phyloP scores from a whole-genome alignment of 2,113 vertebrate genomes.

The Rhinopomastus cyanomelas region DNA sequence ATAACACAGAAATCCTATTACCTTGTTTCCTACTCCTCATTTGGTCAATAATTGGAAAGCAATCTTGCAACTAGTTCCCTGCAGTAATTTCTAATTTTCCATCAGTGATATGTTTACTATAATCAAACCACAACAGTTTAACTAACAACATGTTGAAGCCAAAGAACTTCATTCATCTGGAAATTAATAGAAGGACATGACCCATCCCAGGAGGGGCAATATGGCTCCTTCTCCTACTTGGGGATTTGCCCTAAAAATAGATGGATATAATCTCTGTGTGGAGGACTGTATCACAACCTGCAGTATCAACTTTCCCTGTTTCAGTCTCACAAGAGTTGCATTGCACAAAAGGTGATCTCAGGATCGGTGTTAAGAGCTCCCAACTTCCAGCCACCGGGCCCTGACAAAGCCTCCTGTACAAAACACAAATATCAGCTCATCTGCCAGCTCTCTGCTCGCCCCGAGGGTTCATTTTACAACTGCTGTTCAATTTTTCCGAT shows the following conservation, averaged over 20 bases:
- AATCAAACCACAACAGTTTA: background rate
- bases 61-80: background rate
- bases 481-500: background rate
- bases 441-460: background rate
- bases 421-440: conserved; percentile 1
- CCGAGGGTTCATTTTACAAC: conserved; percentile 1
- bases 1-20: background rate
- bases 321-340: background rate
- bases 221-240: background rate
- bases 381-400: background rate
- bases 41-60: conserved; percentile 8
- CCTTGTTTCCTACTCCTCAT: background rate
- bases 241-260: background rate
- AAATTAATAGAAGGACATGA: background rate
- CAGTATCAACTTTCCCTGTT: background rate
- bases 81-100: background rate
- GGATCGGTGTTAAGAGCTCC: background rate
- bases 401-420: conserved; percentile 15
- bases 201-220: background rate
- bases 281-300: background rate
- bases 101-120: background rate
- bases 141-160: background rate
- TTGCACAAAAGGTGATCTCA: background rate
- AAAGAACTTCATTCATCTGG: background rate
- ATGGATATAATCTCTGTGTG: rapidly evolving